Evolutionary conservation across 2,113 vertebrate species (phyloP).

Genomic region (Arenaria interpres): DNA sequence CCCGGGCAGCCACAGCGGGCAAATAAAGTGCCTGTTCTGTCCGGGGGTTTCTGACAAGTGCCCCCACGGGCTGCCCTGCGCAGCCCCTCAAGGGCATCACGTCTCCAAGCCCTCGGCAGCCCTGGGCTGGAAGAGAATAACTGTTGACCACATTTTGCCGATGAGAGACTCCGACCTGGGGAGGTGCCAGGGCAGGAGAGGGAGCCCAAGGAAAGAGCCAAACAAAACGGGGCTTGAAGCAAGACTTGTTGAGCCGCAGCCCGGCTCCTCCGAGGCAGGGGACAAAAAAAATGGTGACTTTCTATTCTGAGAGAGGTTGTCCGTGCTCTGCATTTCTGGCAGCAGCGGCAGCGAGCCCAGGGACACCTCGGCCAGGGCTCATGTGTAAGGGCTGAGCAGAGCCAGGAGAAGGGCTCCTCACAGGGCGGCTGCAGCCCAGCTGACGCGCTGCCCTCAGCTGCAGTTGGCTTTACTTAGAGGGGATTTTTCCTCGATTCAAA

Average conservation of each 20-base stretch:
- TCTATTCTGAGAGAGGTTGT: not conserved
- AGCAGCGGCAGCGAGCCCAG: accelerated
- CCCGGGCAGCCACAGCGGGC: not conserved
- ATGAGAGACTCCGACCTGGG: not conserved
- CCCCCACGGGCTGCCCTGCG: too few species aligned
- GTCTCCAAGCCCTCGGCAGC: accelerated
- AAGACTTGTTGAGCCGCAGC: not conserved
- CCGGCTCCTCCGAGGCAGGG: not conserved
- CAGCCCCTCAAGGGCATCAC: not conserved
- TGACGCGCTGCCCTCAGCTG: not conserved
- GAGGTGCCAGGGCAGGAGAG: not conserved
- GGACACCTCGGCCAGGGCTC: not conserved
- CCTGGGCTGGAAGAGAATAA: not conserved
- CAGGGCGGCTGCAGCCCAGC: accelerated
- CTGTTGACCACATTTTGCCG: not conserved
- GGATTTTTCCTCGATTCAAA: not conserved
- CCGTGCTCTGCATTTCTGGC: not conserved
- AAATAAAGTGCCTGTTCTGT: not conserved
- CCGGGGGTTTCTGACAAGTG: accelerated
- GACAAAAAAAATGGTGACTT: not conserved
- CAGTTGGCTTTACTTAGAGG: not conserved
- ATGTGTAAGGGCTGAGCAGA: accelerated
- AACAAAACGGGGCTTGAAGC: not conserved
- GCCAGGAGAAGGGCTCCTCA: not conserved
- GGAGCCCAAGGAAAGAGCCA: not conserved